Conservation (phyloP, 2,888 invertebrate genomes). For the Chalcis sispes region DNA sequence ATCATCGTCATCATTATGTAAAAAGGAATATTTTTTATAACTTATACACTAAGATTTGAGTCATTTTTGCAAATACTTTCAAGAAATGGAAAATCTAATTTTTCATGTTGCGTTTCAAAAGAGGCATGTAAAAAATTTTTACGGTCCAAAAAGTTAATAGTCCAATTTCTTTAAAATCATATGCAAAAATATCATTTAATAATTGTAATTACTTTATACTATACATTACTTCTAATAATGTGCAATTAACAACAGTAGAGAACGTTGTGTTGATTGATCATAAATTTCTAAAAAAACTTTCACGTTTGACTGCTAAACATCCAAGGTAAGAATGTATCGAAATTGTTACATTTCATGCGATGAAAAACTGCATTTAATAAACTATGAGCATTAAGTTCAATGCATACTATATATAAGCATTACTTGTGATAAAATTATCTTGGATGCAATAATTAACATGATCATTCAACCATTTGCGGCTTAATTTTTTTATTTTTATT, state of each 20-base stretch:
- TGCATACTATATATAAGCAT: conserved; percentile 56
- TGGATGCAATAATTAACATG: background rate
- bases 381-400: conserved; percentile 47
- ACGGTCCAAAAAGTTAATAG: background rate
- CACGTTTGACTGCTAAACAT: conserved; percentile 42
- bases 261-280: conserved; percentile 49
- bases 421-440: conserved; percentile 50
- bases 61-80: too few relatives aligned
- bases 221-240: conserved; percentile 18
- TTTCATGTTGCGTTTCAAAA: too few relatives aligned
- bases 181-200: background rate
- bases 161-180: background rate
- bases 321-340: conserved; percentile 39
- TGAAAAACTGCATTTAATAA: background rate
- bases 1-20: too few relatives aligned
- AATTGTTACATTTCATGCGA: background rate
- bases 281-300: conserved; percentile 55
- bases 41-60: too few relatives aligned
- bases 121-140: too few relatives aligned
- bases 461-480: too few relatives aligned
- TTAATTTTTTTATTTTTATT: too few relatives aligned
- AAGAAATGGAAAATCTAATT: too few relatives aligned
- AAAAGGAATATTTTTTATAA: too few relatives aligned
- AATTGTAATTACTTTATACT: background rate
- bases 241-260: conserved; percentile 50